Evolutionary conservation across 2,888 invertebrate genomes (phyloP).

Genomic region (Norana najaformis): DNA sequence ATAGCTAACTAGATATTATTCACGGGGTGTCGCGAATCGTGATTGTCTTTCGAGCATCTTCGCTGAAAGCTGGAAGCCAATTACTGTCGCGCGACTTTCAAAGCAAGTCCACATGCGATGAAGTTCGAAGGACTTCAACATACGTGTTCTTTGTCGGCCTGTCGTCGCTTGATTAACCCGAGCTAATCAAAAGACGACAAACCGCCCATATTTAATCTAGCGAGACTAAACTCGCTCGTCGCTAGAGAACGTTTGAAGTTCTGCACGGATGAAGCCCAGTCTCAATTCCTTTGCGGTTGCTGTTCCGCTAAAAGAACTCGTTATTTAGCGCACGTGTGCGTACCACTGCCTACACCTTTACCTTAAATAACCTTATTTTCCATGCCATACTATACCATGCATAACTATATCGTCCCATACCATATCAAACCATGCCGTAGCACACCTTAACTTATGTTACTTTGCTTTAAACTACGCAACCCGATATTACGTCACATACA

Average conservation of each 20-base stretch:
- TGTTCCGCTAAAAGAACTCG: too few species aligned
- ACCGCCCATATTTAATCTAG: background rate
- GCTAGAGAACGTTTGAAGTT: background rate
- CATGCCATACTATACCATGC: too few species aligned
- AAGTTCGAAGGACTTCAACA: background rate
- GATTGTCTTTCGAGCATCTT: background rate
- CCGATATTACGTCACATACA: too few species aligned
- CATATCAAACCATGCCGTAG: too few species aligned
- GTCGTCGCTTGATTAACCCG: background rate
- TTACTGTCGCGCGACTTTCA: background rate
- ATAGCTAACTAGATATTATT: background rate
- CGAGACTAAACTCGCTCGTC: background rate
- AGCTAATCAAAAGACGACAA: background rate
- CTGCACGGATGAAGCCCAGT: background rate
- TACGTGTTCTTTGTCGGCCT: background rate
- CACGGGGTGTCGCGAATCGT: background rate
- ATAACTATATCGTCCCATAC: too few species aligned
- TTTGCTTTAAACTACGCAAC: too few species aligned
- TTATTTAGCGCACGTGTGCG: too few species aligned
- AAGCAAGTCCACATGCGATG: background rate
- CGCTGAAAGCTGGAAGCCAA: background rate
- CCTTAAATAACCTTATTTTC: too few species aligned
- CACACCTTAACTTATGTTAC: too few species aligned
- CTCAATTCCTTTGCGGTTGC: too few species aligned
- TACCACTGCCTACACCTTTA: too few species aligned